phyloP scores from a whole-genome alignment of 2,113 vertebrate species.

The Hippopotamus amphibius region DNA sequence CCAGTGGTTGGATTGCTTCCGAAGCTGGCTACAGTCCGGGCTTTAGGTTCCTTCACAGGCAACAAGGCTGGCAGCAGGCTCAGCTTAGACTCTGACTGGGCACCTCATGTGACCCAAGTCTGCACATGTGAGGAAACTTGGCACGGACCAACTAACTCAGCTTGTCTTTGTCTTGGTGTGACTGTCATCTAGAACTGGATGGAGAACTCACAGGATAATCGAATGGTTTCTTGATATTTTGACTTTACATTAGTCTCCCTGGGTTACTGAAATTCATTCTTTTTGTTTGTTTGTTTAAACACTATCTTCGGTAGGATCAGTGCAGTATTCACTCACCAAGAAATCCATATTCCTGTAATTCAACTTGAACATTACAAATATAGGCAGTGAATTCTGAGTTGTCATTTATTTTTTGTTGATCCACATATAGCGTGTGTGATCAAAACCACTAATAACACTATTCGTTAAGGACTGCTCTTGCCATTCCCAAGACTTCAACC shows the following conservation, averaged over 20 bases:
- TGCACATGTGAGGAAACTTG: background rate
- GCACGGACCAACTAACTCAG: background rate
- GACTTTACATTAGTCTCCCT: conserved; percentile 57
- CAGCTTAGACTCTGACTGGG: background rate
- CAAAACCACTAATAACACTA: background rate
- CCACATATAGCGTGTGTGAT: background rate
- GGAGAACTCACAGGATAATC: conserved; percentile 22
- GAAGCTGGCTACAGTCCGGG: background rate
- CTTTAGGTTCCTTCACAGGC: background rate
- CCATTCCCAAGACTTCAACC: conserved; percentile 3
- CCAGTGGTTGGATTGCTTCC: background rate
- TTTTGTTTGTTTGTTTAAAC: conserved; percentile 26
- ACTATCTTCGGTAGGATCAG: conserved; percentile 54
- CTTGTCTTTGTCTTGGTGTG: background rate
- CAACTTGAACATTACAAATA: conserved; percentile 50
- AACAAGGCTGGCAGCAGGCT: background rate
- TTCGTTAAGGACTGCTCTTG: conserved; percentile 4
- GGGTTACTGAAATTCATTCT: conserved; percentile 49
- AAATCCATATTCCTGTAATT: conserved; percentile 47
- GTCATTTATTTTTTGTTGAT: conserved; percentile 11
- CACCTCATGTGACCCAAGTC: background rate
- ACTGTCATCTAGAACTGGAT: background rate
- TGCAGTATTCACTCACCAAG: background rate
- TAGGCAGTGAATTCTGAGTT: conserved; percentile 40
- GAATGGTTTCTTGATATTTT: conserved; percentile 50